These are phyloP conservation scores for Hephaestus fuliginosus DNA, from an alignment of 2,797 vertebrate species.

Conservation along the genomic window DNA sequence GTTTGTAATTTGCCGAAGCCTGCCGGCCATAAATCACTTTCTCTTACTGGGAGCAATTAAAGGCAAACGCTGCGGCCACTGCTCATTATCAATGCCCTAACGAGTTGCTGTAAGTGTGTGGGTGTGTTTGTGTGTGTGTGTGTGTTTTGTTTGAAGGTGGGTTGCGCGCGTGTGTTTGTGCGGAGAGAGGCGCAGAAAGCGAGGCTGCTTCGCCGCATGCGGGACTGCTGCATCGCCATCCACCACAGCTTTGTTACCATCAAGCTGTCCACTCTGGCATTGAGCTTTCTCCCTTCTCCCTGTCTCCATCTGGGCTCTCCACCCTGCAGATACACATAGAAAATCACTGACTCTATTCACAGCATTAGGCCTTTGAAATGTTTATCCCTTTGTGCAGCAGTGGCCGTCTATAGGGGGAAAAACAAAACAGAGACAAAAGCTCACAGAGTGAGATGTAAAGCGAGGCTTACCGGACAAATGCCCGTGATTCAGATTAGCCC, in stretches of 20 bases:
- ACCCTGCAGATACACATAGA: conserved; percentile 73
- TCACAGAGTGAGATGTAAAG: conserved; percentile 69
- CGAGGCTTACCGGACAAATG: conserved; percentile 80
- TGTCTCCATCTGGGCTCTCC: conserved; percentile 80
- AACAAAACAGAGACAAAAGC: conserved; percentile 76
- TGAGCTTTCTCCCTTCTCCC: conserved; percentile 72
- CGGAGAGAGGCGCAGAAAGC: conserved; percentile 21
- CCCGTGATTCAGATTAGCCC: conserved; percentile 80
- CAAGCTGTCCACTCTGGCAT: conserved; percentile 82
- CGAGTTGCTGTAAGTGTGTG: conserved; percentile 43
- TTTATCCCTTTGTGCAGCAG: conserved; percentile 80
- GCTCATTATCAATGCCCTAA: conserved; percentile 45
- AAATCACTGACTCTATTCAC: conserved; percentile 82
- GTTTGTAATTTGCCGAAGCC: conserved; percentile 49
- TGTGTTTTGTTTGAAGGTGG: conserved; percentile 14
- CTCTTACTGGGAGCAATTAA: conserved; percentile 50
- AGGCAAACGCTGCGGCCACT: conserved; percentile 33
- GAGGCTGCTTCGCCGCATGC: conserved; percentile 50
- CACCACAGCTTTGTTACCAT: conserved; percentile 77
- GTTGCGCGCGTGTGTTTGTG: conserved; percentile 27
- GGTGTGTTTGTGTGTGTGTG: conserved; percentile 26
- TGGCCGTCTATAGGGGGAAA: conserved; percentile 55
- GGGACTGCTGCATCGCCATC: conserved; percentile 65
- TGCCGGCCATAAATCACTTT: conserved; percentile 44
- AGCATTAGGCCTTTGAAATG: conserved; percentile 77